Conservation (phyloP, 2,888 invertebrate species). For the Hymenopus coronatus region DNA sequence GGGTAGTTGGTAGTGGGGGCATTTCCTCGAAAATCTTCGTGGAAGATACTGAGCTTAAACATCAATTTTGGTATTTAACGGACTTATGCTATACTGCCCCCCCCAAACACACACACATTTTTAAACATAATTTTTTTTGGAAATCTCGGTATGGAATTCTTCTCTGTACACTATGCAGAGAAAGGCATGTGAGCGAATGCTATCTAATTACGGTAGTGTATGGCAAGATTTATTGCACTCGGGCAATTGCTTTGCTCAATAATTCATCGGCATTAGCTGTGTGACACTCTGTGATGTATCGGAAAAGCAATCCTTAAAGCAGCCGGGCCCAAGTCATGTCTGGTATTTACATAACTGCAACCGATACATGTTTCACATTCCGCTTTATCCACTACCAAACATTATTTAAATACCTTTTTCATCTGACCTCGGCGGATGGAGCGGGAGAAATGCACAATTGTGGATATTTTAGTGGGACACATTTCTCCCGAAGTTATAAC, state of each 20-base stretch:
- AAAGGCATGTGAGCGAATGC: no score
- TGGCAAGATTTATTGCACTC: background rate
- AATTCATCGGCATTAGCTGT: background rate
- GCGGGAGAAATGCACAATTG: background rate
- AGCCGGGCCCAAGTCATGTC: background rate
- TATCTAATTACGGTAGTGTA: background rate
- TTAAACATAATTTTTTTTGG: no score
- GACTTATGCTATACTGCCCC: no score
- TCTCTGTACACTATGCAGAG: no score
- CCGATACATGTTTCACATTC: background rate
- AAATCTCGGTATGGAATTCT: no score
- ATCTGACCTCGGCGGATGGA: background rate
- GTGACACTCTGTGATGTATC: background rate
- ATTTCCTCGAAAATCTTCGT: no score
- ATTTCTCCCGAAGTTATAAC: background rate
- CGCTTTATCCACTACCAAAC: background rate
- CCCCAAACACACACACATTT: no score
- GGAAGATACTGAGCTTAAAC: no score
- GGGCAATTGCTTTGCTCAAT: background rate
- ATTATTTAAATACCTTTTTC: background rate
- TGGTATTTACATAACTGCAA: background rate
- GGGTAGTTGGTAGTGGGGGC: no score
- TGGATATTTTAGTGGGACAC: background rate
- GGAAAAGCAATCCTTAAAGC: background rate
- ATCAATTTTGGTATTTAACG: no score